Conservation (phyloP, 2,888 invertebrate genomes). For the Brassicogethes aeneus region DNA sequence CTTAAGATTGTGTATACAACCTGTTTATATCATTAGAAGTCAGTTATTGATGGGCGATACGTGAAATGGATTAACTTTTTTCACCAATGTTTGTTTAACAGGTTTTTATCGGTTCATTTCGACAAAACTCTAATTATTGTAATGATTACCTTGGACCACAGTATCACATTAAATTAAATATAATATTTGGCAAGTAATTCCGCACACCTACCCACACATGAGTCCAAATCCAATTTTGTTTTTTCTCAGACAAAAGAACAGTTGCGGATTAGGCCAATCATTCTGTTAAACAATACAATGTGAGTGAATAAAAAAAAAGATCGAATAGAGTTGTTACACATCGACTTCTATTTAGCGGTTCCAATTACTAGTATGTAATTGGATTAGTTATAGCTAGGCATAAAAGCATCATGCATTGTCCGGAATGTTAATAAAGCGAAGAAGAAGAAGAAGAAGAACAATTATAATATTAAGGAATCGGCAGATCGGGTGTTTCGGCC, state of each 20-base stretch:
- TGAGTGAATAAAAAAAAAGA: background rate
- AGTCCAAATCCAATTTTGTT: no score
- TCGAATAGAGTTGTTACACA: background rate
- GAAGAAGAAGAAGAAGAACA: no score
- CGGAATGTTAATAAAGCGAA: background rate
- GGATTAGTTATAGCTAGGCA: no score
- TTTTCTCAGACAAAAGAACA: no score
- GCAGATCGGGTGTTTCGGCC: background rate
- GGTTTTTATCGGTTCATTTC: background rate
- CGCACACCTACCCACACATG: no score
- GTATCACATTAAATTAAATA: no score
- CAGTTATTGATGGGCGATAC: constrained; percentile 20
- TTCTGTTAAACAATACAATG: no score
- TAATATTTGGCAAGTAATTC: no score
- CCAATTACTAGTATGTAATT: no score
- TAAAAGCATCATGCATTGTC: background rate
- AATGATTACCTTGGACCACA: no score
- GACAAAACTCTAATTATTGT: background rate
- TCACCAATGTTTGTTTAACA: background rate
- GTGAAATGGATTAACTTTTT: constrained; percentile 22
- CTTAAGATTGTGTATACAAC: constrained; percentile 24
- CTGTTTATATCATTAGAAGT: constrained; percentile 24
- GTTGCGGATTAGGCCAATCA: no score
- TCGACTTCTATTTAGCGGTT: no score
- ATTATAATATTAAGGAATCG: background rate